Base-by-base conservation (phyloP, 2,113 vertebrate species). In the Echinops telfairi region DNA sequence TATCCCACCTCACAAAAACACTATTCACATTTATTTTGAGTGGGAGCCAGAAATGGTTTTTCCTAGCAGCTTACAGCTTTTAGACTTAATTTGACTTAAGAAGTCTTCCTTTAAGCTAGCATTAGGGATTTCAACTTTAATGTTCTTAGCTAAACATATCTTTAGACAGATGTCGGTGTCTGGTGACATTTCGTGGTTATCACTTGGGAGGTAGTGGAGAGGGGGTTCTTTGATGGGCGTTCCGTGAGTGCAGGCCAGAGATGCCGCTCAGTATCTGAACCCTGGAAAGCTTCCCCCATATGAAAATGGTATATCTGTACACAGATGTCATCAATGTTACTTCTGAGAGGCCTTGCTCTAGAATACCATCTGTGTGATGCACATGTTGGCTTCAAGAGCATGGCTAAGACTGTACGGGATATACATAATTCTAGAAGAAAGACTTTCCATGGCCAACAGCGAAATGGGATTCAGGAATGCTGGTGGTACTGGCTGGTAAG, bases 361-460 rank as follows among this genome's bases (percentile, higher is more conserved):
- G 3, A 57, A 6, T 19, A 0, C 2, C 4, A 8, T 14, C 0
- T 15, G 3, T 31, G 20, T 33, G 10, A 43, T n/a, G 38, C 1
- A 6, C 2, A 10, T 33, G 4, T 2, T 22, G 85, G 27, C 2
- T 10, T 33, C 20, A 10, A 66, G 16, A 23, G 1, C 58, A 2
- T 2, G 4, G 3, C 47, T 38, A 81, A 77, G 16, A 5, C 36
- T 27, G 22, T 3, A 19, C 1, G 16, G 36, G 53, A 10, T 12
- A 40, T 73, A 77, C 66, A 40, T 57, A 76, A 76, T 86, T 73
- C 33, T 2, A 19, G 38, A 60, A 83, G 19, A 68, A 84, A 84
- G 12, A 6, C 8, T 19, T 4, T 89, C 23, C 64, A 5, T 66
- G 81, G 20, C 2, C 8, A 70, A 91, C 58, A 75, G 58, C n/a